Percentiles rank a stretch among this genome's conserved stretches.
These are phyloP conservation scores for Tapera naevia DNA, from an alignment of 2,797 vertebrate species.

Conservation along the genomic window DNA sequence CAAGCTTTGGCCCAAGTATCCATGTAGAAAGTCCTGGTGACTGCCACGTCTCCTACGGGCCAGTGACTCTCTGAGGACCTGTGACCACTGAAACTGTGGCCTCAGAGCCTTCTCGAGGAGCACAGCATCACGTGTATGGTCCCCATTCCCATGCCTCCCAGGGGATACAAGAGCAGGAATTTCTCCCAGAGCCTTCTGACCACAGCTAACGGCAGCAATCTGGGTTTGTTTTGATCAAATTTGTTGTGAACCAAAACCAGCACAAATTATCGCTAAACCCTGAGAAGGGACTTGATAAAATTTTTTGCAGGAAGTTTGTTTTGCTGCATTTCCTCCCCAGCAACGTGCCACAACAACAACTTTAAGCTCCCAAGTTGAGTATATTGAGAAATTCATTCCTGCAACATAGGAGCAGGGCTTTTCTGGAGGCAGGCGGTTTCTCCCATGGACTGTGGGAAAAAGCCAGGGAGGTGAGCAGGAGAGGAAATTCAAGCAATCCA, in stretches of 20 bases:
- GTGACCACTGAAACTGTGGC: background rate
- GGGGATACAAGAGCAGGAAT: no score
- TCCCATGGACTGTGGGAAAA: fast-evolving
- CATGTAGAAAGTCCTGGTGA: background rate
- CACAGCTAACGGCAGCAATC: fast-evolving
- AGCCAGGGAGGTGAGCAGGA: background rate
- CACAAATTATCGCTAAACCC: no score
- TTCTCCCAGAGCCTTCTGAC: no score
- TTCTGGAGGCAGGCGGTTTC: background rate
- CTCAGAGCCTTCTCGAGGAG: background rate
- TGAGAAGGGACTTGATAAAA: background rate
- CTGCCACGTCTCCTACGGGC: fast-evolving
- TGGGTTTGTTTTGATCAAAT: background rate
- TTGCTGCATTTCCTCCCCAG: background rate
- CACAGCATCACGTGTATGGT: background rate
- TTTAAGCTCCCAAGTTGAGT: fast-evolving
- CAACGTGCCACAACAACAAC: no score
- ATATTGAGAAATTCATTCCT: background rate
- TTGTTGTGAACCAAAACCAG: no score
- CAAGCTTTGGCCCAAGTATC: background rate
- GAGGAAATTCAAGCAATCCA: background rate
- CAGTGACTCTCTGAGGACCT: background rate
- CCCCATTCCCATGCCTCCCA: background rate
- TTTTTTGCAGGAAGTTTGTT: no score
- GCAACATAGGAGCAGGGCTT: background rate